phyloP scores from a whole-genome alignment of 1,140 invertebrate genomes.

The Ostrea edulis region DNA sequence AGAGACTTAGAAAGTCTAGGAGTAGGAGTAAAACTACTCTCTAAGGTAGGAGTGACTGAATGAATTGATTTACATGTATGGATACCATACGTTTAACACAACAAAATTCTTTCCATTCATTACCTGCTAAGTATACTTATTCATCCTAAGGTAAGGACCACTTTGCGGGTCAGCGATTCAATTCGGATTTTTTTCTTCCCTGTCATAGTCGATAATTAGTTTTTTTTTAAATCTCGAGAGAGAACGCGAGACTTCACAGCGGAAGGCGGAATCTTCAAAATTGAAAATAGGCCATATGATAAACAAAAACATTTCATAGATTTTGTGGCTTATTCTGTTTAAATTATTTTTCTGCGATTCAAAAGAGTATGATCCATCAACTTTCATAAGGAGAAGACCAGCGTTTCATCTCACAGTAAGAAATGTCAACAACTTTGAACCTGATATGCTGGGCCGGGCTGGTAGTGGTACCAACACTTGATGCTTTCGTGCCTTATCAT shows the following conservation, averaged over 20 bases:
- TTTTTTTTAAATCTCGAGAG: background rate
- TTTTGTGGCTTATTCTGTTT: background rate
- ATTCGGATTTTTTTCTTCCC: background rate
- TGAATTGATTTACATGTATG: too few relatives aligned
- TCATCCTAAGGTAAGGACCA: too few relatives aligned
- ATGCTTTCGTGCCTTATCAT: too few relatives aligned
- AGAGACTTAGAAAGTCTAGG: too few relatives aligned
- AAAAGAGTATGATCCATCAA: background rate
- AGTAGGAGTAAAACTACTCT: too few relatives aligned
- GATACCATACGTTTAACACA: too few relatives aligned
- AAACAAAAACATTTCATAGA: background rate
- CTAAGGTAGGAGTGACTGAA: too few relatives aligned
- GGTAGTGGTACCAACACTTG: too few relatives aligned
- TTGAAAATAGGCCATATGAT: background rate
- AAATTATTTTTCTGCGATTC: background rate
- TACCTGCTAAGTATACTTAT: too few relatives aligned
- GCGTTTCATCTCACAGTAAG: background rate
- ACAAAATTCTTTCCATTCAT: too few relatives aligned
- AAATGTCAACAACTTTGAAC: background rate
- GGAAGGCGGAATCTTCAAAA: slow-evolving; percentile 34
- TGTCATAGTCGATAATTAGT: background rate
- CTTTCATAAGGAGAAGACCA: background rate
- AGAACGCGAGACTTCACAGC: background rate
- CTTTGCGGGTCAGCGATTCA: background rate
- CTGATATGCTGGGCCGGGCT: too few relatives aligned